These are phyloP conservation scores for Drosophila sechellia DNA, from an alignment of 1,140 invertebrate species.

Conservation along the genomic window DNA sequence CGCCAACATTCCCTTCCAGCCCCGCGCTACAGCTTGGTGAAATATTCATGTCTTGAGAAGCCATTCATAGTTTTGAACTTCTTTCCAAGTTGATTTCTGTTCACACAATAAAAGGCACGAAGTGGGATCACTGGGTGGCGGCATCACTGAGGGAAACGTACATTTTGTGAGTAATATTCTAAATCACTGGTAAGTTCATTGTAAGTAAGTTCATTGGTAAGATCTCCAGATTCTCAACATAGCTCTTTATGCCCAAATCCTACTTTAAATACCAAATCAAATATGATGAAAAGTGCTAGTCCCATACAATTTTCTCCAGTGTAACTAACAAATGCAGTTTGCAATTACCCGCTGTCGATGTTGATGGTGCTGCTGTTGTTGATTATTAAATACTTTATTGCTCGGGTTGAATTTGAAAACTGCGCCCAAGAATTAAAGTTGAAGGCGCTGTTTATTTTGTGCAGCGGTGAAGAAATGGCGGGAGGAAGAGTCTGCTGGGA, in stretches of 20 bases:
- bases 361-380: slow-evolving; percentile 44
- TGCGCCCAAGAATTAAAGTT: slow-evolving; percentile 68
- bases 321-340: slow-evolving; percentile 55
- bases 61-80: slow-evolving; percentile 79
- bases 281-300: not conserved
- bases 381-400: slow-evolving; percentile 78
- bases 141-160: not conserved
- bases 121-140: slow-evolving; percentile 20
- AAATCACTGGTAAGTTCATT: no score
- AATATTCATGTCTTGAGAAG: slow-evolving; percentile 73
- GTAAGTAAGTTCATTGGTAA: no score
- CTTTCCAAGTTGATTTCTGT: slow-evolving; percentile 53
- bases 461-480: slow-evolving; percentile 3
- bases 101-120: slow-evolving; percentile 80
- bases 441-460: slow-evolving; percentile 19
- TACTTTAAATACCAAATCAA: not conserved
- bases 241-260: no score
- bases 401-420: slow-evolving; percentile 64
- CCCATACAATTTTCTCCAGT: not conserved
- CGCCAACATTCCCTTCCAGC: not conserved
- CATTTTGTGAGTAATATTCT: no score
- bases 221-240: no score
- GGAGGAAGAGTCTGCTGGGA: slow-evolving; percentile 12
- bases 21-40: slow-evolving; percentile 31
- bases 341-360: slow-evolving; percentile 57